Evolutionary conservation across 1,140 invertebrate genomes (phyloP).

Genomic region (Polyergus mexicanus): DNA sequence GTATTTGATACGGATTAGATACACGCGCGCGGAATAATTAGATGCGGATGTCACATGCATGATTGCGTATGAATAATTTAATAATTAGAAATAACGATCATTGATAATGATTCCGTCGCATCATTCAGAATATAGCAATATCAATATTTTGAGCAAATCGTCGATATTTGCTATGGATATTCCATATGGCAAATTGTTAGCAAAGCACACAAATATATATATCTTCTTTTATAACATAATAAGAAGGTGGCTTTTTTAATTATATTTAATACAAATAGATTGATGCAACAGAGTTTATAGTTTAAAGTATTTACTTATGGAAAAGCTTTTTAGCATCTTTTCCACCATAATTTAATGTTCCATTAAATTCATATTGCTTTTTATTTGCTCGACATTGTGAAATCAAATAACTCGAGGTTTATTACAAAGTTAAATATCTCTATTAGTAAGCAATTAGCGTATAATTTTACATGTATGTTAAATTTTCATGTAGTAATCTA

Average conservation of each 20-base stretch:
- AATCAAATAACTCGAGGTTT: slow-evolving; percentile 26
- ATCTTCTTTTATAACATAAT: neutral
- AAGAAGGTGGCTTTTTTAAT: neutral
- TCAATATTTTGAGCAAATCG: neutral
- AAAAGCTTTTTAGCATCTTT: neutral
- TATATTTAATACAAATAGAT: neutral
- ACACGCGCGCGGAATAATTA: no score
- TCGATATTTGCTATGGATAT: neutral
- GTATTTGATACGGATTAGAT: neutral
- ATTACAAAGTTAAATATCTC: slow-evolving; percentile 1
- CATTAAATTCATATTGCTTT: neutral
- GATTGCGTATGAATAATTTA: neutral
- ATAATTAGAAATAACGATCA: slow-evolving; percentile 1
- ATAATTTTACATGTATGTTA: neutral
- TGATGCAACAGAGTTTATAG: neutral
- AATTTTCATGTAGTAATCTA: neutral
- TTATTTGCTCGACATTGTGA: neutral
- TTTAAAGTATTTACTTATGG: neutral
- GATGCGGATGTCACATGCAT: neutral
- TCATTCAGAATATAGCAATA: slow-evolving; percentile 1
- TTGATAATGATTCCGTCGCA: neutral
- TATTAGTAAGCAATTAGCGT: neutral
- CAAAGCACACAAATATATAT: neutral
- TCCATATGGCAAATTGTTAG: neutral
- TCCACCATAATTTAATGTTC: slow-evolving; percentile 16